Percentiles rank a stretch among this genome's conserved stretches.
Evolutionary conservation across 1,140 invertebrate species (phyloP).

Genomic region (Druon quercuslanigerum): DNA sequence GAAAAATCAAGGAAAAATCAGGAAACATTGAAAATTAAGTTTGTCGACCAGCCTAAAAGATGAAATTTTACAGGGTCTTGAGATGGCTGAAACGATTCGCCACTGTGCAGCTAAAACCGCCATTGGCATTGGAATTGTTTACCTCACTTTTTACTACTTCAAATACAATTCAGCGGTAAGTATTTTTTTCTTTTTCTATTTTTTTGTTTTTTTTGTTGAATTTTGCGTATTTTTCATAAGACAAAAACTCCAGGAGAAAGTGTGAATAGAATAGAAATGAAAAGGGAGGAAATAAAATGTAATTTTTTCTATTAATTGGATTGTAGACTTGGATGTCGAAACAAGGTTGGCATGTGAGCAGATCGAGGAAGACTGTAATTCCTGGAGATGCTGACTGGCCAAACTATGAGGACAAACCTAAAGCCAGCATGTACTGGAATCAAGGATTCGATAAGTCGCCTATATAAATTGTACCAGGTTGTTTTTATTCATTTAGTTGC

Average conservation of each 20-base stretch:
- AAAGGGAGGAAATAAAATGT: background rate
- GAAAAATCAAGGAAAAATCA: too few species aligned
- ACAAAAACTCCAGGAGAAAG: background rate
- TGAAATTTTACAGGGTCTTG: slow-evolving; percentile 73
- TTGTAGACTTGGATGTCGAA: slow-evolving; percentile 82
- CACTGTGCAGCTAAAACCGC: slow-evolving; percentile 80
- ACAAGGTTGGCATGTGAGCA: slow-evolving; percentile 78
- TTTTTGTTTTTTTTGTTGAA: too few species aligned
- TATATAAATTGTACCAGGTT: slow-evolving; percentile 65
- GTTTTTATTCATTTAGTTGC: background rate
- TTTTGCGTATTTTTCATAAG: background rate
- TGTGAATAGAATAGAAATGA: background rate
- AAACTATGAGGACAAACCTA: slow-evolving; percentile 74
- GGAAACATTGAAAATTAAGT: too few species aligned
- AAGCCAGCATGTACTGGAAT: slow-evolving; percentile 80
- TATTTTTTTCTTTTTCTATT: too few species aligned
- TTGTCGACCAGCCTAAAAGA: too few species aligned
- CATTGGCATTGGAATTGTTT: slow-evolving; percentile 73
- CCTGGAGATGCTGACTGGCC: slow-evolving; percentile 83
- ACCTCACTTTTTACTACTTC: slow-evolving; percentile 82
- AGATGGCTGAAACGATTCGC: slow-evolving; percentile 76
- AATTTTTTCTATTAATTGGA: slow-evolving; percentile 32
- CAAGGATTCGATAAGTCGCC: slow-evolving; percentile 81
- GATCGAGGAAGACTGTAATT: slow-evolving; percentile 69
- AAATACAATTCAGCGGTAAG: slow-evolving; percentile 87